Percentiles rank a stretch among this genome's conserved stretches.
phyloP scores from a whole-genome alignment of 2,113 vertebrate genomes.

The Alces alces region DNA sequence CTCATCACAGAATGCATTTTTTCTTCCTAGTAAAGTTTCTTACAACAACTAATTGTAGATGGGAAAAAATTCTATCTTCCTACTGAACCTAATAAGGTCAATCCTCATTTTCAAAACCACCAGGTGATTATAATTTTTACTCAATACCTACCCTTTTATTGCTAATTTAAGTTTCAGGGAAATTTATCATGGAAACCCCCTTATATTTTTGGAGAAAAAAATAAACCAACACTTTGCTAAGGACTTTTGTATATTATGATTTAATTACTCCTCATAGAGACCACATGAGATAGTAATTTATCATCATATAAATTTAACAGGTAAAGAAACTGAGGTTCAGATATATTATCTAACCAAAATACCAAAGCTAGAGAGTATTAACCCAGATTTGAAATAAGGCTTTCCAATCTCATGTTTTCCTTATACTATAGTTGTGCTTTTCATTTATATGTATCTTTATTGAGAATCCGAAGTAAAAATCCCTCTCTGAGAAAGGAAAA shows the following conservation, averaged over 20 bases:
- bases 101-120: neutral
- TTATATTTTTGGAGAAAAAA: neutral
- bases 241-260: neutral
- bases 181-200: neutral
- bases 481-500: neutral
- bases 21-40: neutral
- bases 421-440: neutral
- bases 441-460: neutral
- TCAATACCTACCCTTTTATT: neutral
- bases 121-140: neutral
- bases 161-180: neutral
- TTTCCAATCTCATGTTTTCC: neutral
- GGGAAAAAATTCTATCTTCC: neutral
- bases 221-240: neutral
- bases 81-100: neutral
- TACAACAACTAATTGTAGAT: neutral
- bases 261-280: slow-evolving; percentile 3
- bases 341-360: neutral
- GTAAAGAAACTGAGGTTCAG: neutral
- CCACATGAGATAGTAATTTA: neutral
- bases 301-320: neutral
- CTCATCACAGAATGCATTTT: neutral
- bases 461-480: neutral
- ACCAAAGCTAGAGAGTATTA: neutral
- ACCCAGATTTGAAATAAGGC: neutral